Evolutionary conservation across 2,113 vertebrate species (phyloP).

Genomic region (Galeopterus variegatus): DNA sequence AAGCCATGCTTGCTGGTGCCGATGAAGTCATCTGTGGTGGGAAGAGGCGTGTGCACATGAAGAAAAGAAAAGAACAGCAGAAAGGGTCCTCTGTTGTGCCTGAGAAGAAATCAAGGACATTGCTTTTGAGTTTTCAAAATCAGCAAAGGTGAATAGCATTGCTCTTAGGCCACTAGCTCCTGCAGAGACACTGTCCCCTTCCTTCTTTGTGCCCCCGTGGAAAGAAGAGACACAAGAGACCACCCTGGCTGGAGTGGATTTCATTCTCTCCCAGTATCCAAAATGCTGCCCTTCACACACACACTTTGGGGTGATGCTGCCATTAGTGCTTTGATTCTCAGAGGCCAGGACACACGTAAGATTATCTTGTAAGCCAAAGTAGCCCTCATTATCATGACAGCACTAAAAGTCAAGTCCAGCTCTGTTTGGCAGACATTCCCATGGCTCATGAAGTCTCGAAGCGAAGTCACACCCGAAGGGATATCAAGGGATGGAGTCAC

Average conservation of each 20-base stretch:
- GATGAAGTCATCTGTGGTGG: slow-evolving; percentile 86
- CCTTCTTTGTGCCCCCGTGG: accelerated
- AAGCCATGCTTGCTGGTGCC: slow-evolving; percentile 90
- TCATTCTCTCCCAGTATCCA: background rate
- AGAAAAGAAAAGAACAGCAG: slow-evolving; percentile 91
- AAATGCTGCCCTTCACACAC: no score
- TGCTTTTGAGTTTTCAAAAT: accelerated
- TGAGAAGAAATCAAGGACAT: background rate
- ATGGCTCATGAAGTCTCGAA: background rate
- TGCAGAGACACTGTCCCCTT: no score
- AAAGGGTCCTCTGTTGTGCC: slow-evolving; percentile 88
- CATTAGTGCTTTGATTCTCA: background rate
- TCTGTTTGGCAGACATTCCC: background rate
- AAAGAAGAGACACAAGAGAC: background rate
- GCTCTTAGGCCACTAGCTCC: background rate
- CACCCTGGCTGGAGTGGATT: no score
- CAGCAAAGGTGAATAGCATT: no score
- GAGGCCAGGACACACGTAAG: accelerated
- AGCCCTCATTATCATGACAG: accelerated
- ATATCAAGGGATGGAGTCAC: no score
- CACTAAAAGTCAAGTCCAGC: background rate
- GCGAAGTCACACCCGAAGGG: background rate
- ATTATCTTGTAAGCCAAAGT: accelerated
- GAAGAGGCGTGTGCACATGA: slow-evolving; percentile 90
- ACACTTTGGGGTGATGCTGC: background rate